These are phyloP conservation scores for Sphecodes monilicornis DNA, from an alignment of 2,888 invertebrate genomes.

Conservation along the genomic window DNA sequence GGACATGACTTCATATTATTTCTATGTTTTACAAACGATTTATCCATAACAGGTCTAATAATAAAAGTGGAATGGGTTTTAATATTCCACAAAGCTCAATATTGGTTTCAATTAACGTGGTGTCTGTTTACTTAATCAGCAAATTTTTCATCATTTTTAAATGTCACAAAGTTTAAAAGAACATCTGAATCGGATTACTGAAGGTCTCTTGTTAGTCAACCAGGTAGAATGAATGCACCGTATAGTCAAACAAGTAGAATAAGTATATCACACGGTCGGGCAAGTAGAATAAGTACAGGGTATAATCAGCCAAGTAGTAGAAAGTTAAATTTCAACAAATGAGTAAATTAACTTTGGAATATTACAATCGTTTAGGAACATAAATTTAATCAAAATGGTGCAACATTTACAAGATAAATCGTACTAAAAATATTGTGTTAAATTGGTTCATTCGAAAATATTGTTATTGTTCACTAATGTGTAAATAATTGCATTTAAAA, in stretches of 20 bases:
- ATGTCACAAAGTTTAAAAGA: neutral
- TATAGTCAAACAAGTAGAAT: slow-evolving; percentile 1
- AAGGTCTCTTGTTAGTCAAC: neutral
- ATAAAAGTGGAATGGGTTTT: neutral
- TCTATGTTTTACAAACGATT: neutral
- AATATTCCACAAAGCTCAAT: neutral
- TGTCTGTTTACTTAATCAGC: neutral
- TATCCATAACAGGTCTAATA: neutral
- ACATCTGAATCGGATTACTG: slow-evolving; percentile 2
- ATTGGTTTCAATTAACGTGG: neutral
- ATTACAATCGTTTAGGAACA: neutral
- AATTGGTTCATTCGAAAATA: no score
- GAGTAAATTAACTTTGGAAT: neutral
- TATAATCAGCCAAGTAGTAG: neutral
- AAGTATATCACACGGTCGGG: neutral
- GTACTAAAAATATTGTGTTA: no score
- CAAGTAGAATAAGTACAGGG: slow-evolving; percentile 3
- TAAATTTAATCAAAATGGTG: neutral
- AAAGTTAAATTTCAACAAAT: neutral
- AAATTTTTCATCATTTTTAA: neutral
- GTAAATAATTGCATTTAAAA: no score
- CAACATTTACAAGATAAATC: neutral
- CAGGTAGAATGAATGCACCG: neutral
- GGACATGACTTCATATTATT: neutral
- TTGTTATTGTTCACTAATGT: no score